phyloP scores from a whole-genome alignment of 2,113 vertebrate genomes.

The Lathamus discolor region DNA sequence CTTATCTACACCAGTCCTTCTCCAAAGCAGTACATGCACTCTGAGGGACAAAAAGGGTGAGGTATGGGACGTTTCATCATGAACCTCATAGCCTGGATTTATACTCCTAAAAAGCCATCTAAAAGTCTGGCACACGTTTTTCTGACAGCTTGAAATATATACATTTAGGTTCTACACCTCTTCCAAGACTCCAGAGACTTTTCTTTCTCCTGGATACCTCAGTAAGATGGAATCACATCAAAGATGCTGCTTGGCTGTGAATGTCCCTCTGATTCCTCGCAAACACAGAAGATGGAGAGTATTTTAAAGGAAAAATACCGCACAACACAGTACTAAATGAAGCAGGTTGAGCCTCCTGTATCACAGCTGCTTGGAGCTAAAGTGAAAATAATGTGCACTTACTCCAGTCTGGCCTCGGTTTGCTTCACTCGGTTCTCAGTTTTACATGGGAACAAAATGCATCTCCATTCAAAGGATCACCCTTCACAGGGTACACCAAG shows the following conservation, averaged over 20 bases:
- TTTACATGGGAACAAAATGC: not conserved
- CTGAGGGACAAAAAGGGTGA: not conserved
- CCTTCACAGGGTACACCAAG: not conserved
- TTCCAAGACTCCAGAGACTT: not conserved
- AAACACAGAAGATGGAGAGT: not conserved
- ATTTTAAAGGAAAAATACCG: not conserved
- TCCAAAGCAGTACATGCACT: not conserved
- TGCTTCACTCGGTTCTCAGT: not conserved
- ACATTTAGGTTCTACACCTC: not conserved
- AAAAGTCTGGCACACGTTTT: not conserved
- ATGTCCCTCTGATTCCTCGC: not conserved
- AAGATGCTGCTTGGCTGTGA: not conserved
- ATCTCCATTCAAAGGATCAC: not conserved
- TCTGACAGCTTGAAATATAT: not conserved
- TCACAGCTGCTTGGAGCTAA: not conserved
- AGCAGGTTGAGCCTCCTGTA: not conserved
- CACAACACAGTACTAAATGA: not conserved
- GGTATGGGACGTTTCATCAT: not conserved
- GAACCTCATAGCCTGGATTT: not conserved
- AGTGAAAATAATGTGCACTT: not conserved
- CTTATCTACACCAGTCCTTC: not conserved
- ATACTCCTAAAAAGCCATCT: not conserved
- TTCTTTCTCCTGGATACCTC: not conserved
- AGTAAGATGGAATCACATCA: not conserved
- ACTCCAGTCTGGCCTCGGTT: not conserved